These are phyloP conservation scores for Cryptosula pallasiana DNA, from an alignment of 2,888 invertebrate species.

Conservation along the genomic window DNA sequence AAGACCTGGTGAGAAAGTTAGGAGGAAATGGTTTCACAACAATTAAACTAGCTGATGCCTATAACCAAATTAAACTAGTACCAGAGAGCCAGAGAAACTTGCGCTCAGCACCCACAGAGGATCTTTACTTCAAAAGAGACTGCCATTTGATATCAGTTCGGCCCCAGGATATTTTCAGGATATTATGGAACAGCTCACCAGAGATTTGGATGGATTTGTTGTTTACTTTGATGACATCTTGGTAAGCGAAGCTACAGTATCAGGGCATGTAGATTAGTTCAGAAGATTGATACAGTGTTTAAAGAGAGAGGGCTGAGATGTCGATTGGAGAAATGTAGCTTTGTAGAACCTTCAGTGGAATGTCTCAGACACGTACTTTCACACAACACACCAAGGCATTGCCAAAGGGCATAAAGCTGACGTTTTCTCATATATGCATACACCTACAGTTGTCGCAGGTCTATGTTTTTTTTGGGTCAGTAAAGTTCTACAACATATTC, in stretches of 20 bases:
- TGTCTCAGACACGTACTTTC: constrained; percentile 23
- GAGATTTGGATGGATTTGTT: constrained; percentile 30
- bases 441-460: constrained; percentile 25
- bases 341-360: constrained; percentile 24
- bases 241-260: constrained; percentile 29
- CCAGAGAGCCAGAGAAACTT: constrained; percentile 28
- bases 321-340: constrained; percentile 25
- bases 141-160: constrained; percentile 33
- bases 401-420: background rate
- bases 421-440: constrained; percentile 23
- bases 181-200: constrained; percentile 33
- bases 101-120: constrained; percentile 30
- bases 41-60: constrained; percentile 34
- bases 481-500: constrained; percentile 28
- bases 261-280: constrained; percentile 30
- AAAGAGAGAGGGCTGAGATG: constrained; percentile 25
- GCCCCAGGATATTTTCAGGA: constrained; percentile 33
- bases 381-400: background rate
- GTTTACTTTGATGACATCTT: constrained; percentile 35
- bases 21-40: constrained; percentile 28
- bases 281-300: constrained; percentile 29
- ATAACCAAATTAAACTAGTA: constrained; percentile 28
- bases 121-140: constrained; percentile 32
- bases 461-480: constrained; percentile 27
- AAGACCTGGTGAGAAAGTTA: constrained; percentile 28